Percentiles rank a stretch among this genome's conserved stretches.
Conservation (phyloP, 2,888 invertebrate species). For the Zygothrica quintamaculata region DNA sequence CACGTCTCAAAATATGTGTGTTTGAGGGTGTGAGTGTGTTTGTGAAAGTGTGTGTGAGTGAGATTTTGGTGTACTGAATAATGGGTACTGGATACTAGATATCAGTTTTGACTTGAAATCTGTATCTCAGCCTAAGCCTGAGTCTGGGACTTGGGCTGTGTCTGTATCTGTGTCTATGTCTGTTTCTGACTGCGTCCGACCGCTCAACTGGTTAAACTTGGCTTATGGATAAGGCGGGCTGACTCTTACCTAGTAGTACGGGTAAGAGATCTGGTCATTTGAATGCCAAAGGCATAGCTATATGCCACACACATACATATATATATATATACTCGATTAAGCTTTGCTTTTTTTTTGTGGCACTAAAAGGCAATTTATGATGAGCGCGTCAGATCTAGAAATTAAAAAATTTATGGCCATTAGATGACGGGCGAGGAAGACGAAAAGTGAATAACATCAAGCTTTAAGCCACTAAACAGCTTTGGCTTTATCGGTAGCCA, state of each 20-base stretch:
- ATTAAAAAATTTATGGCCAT: conserved; percentile 67
- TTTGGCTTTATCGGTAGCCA: conserved; percentile 15
- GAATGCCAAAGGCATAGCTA: conserved; percentile 76
- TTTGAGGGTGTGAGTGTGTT: conserved; percentile 24
- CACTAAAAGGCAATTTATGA: conserved; percentile 73
- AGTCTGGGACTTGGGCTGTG: conserved; percentile 17
- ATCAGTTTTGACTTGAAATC: background rate
- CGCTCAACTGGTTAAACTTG: conserved; percentile 57
- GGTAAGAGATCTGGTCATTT: conserved; percentile 58
- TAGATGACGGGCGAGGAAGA: conserved; percentile 31
- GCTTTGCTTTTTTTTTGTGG: conserved; percentile 33
- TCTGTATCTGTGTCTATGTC: conserved; percentile 16
- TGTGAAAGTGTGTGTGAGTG: no score
- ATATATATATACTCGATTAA: conserved; percentile 55
- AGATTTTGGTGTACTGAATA: background rate
- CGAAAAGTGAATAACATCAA: conserved; percentile 18
- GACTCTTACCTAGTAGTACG: conserved; percentile 10
- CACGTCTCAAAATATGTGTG: no score
- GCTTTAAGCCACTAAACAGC: background rate
- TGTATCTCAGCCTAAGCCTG: background rate
- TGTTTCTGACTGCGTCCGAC: no score
- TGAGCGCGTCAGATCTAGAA: conserved; percentile 60
- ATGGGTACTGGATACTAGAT: background rate
- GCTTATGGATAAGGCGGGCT: conserved; percentile 20
- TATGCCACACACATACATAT: conserved; percentile 5